Evolutionary conservation across 2,888 invertebrate genomes (phyloP), one percentile per base, ranked within the genome.

Genomic region (Stegana nigrithorax): DNA sequence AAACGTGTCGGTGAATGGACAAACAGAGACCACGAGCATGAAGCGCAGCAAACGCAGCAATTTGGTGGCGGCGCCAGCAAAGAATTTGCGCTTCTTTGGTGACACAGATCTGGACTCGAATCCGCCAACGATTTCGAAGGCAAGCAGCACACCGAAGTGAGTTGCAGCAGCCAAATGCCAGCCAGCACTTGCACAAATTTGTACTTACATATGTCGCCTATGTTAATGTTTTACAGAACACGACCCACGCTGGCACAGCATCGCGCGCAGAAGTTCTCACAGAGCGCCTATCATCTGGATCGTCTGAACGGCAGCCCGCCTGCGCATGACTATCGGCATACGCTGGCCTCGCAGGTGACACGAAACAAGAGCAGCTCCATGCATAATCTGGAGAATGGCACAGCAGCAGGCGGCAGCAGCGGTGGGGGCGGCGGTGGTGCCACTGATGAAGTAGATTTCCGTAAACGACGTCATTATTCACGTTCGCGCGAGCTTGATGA

Each of bases 31-130:
- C 42, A 77, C 82, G 47, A 82, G 82, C 53, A 67, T 82, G 61
- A 82, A 82, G 67, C 75, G 82, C 59, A 79, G 61, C 58, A 82
- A 82, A 58, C 75, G 80, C 39, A 72, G 73, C 57, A 64, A 63
- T 10, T 64, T 76, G 6, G 74, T 75, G 4, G 60, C 78, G 14
- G 76, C 75, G 4, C 81, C 81, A 1, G 75, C 79, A 23, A 93
- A 93, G 83, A 93, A 90, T 85, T 88, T 93, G 10, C 90, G 94
- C 56, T 94, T 93, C 87, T 94, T 94, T 84, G 94, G 93, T 19
- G 93, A 94, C 84, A 93, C 93, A 8, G 93, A 94, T 81, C 88
- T 89, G 65, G 93, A 94, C 75, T 93, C 93, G 10, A 90, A 90
- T 80, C 88, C 88, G 25, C 88, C 88, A 14, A 89, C 89, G 67